Percentiles rank a stretch among this genome's conserved stretches.
phyloP scores from a whole-genome alignment of 2,888 invertebrate genomes.

The Dolomedes plantarius region DNA sequence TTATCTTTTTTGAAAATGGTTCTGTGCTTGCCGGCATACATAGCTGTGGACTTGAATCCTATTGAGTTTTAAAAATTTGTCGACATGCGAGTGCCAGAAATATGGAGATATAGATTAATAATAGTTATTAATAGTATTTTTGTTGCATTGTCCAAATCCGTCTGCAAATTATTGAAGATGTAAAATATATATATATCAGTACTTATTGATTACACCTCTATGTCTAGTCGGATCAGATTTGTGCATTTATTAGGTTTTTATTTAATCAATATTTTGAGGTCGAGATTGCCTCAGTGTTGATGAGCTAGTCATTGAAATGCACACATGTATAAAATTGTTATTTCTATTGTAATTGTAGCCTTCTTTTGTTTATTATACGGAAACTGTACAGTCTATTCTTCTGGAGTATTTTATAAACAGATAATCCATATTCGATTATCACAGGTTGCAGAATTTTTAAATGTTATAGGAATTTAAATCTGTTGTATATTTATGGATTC shows the following conservation, averaged over 20 bases:
- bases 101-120: background rate
- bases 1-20: too few relatives aligned
- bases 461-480: slow-evolving; percentile 23
- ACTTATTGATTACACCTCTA: slow-evolving; percentile 3
- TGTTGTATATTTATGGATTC: slow-evolving; percentile 32
- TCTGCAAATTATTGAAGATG: slow-evolving; percentile 11
- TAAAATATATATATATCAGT: slow-evolving; percentile 7
- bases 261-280: background rate
- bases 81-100: background rate
- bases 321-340: slow-evolving; percentile 34
- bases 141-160: slow-evolving; percentile 8
- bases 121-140: slow-evolving; percentile 13
- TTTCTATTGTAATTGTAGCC: slow-evolving; percentile 6
- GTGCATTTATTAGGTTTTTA: slow-evolving; percentile 9
- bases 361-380: slow-evolving; percentile 20
- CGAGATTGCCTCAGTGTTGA: background rate
- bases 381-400: slow-evolving; percentile 35
- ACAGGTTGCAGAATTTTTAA: slow-evolving; percentile 28
- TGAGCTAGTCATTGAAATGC: slow-evolving; percentile 4
- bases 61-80: background rate
- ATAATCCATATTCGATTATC: slow-evolving; percentile 27
- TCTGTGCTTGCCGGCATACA: too few relatives aligned
- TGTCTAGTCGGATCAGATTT: background rate
- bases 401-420: slow-evolving; percentile 20
- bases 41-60: background rate